phyloP scores from a whole-genome alignment of 1,140 invertebrate genomes.

The Coptotermes formosanus region DNA sequence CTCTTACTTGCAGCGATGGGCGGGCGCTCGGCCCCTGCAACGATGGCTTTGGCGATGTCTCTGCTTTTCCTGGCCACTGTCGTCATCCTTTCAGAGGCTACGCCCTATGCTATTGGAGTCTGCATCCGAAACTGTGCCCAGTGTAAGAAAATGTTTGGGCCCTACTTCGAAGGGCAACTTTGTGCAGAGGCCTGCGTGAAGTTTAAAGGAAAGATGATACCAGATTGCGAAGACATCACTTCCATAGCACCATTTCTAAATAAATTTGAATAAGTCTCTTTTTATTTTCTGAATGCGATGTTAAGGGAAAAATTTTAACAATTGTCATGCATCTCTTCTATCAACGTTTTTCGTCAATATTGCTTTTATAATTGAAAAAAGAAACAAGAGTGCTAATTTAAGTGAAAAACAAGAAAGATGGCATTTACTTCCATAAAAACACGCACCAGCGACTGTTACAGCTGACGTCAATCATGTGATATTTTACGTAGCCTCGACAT shows the following conservation, averaged over 20 bases:
- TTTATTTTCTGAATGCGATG: too few relatives aligned
- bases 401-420: too few relatives aligned
- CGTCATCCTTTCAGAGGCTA: background rate
- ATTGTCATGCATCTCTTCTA: background rate
- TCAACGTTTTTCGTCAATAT: background rate
- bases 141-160: conserved; percentile 82
- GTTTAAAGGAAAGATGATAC: conserved; percentile 76
- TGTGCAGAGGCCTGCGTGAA: conserved; percentile 80
- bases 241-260: conserved; percentile 79
- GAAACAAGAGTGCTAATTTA: too few relatives aligned
- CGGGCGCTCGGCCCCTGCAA: background rate
- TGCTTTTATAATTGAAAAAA: background rate
- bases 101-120: conserved; percentile 47
- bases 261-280: conserved; percentile 50
- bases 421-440: too few relatives aligned
- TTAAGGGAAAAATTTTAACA: background rate
- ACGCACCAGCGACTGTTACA: too few relatives aligned
- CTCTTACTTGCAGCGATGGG: background rate
- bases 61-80: background rate
- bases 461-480: too few relatives aligned
- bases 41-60: background rate
- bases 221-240: conserved; percentile 76
- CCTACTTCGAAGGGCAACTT: conserved; percentile 77
- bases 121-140: conserved; percentile 85
- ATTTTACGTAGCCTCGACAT: too few relatives aligned